These are phyloP conservation scores for Dyspetes luteomarginatus DNA, from an alignment of 2,888 invertebrate species.

Conservation along the genomic window DNA sequence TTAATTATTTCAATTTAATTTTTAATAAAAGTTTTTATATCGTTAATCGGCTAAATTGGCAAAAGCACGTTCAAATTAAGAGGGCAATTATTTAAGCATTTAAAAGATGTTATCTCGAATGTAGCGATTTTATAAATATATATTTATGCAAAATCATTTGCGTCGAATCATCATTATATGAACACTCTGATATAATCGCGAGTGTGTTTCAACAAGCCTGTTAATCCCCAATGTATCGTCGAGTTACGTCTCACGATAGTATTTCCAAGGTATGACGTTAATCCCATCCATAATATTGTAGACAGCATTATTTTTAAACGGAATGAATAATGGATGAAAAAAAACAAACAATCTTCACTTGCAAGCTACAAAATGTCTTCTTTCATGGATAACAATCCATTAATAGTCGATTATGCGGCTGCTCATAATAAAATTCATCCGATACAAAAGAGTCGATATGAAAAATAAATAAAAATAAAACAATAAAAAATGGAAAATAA, in stretches of 20 bases:
- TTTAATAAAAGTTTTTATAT: neutral
- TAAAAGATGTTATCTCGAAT: neutral
- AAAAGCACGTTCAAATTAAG: neutral
- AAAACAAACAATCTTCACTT: neutral
- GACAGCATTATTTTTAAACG: constrained; percentile 11
- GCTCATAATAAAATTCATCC: too few relatives aligned
- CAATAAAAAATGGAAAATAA: too few relatives aligned
- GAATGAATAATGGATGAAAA: neutral
- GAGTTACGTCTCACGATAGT: neutral
- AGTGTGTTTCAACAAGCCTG: neutral
- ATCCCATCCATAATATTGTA: neutral
- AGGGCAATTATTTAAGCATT: constrained; percentile 10
- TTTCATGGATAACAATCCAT: neutral
- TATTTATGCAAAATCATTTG: constrained; percentile 34
- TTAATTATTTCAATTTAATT: neutral
- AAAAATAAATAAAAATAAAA: too few relatives aligned
- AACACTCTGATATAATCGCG: neutral
- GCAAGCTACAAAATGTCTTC: too few relatives aligned
- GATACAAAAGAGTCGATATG: too few relatives aligned
- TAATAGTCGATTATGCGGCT: too few relatives aligned
- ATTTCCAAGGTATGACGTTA: neutral
- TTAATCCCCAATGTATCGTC: neutral
- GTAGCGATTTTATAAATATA: constrained; percentile 16
- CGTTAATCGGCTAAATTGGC: neutral
- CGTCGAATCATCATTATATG: too few relatives aligned